These are phyloP conservation scores for Lasioglossum villosulum DNA, from an alignment of 2,888 invertebrate genomes.

Conservation along the genomic window DNA sequence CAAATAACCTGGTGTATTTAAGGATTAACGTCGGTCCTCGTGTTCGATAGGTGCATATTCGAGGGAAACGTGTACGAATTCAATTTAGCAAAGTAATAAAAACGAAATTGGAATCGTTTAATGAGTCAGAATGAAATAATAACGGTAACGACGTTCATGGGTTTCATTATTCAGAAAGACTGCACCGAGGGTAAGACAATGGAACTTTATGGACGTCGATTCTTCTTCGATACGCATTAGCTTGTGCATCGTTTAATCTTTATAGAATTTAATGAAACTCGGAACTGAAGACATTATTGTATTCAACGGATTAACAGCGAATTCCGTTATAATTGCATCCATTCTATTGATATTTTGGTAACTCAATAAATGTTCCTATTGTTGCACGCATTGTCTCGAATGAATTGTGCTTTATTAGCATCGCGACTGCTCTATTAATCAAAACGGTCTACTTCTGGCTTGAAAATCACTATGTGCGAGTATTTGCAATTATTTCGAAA, in stretches of 20 bases:
- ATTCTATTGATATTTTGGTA: background rate
- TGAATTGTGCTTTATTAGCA: background rate
- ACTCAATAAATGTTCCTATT: background rate
- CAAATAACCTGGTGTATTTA: background rate
- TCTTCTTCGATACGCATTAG: constrained; percentile 41
- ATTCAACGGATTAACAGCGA: constrained; percentile 13
- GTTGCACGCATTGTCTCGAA: background rate
- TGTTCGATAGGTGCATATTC: background rate
- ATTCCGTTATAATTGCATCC: background rate
- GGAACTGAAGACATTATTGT: background rate
- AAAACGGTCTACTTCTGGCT: background rate
- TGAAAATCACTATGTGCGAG: background rate
- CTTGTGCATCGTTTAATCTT: constrained; percentile 48
- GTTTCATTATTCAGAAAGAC: constrained; percentile 29
- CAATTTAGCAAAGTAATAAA: background rate
- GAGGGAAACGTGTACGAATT: background rate
- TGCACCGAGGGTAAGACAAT: constrained; percentile 42
- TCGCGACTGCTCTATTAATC: background rate
- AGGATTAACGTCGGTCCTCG: background rate
- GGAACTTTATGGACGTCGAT: constrained; percentile 50
- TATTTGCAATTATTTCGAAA: background rate
- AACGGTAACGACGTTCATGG: constrained; percentile 25
- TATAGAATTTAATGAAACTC: constrained; percentile 18
- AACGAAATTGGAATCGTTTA: constrained; percentile 43
- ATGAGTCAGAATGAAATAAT: constrained; percentile 34